phyloP scores from a whole-genome alignment of 2,888 invertebrate species.

The Lomographa bimaculata region DNA sequence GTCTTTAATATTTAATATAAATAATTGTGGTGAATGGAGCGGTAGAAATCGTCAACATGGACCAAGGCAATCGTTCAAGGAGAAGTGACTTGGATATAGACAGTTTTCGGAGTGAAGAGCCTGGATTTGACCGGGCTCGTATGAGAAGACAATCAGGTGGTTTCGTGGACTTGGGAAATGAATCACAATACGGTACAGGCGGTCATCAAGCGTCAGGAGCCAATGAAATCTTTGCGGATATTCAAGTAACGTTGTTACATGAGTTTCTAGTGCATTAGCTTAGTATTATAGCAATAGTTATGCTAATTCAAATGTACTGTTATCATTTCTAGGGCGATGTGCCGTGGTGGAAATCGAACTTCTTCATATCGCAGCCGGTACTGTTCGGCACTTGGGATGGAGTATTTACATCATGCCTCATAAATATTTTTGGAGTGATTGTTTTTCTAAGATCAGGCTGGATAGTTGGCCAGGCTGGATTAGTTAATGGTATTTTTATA shows the following conservation, averaged over 20 bases:
- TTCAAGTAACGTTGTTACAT: slow-evolving; percentile 85
- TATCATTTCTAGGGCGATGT: slow-evolving; percentile 85
- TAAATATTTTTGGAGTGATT: slow-evolving; percentile 98
- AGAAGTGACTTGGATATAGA: slow-evolving; percentile 69
- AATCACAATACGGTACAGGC: slow-evolving; percentile 89
- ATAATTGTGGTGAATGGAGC: no score
- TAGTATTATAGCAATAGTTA: no score
- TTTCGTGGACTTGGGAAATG: slow-evolving; percentile 89
- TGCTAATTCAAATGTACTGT: no score
- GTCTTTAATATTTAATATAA: no score
- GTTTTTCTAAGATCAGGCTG: slow-evolving; percentile 98
- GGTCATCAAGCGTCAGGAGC: slow-evolving; percentile 94
- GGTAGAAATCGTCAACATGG: slow-evolving; percentile 50
- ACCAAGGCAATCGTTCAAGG: slow-evolving; percentile 60
- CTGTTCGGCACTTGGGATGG: slow-evolving; percentile 99
- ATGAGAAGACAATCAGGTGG: slow-evolving; percentile 87
- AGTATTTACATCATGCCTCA: slow-evolving; percentile 98
- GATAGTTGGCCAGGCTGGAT: slow-evolving; percentile 97
- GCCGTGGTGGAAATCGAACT: slow-evolving; percentile 98
- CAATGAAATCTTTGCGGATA: slow-evolving; percentile 95
- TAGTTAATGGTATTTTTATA: slow-evolving; percentile 91
- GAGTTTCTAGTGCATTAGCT: neutral
- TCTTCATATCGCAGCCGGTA: slow-evolving; percentile 97
- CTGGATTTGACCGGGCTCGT: slow-evolving; percentile 75
- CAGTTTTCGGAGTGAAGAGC: slow-evolving; percentile 73